phyloP scores from a whole-genome alignment of 2,888 invertebrate genomes.

The Iselma pallidipennis region DNA sequence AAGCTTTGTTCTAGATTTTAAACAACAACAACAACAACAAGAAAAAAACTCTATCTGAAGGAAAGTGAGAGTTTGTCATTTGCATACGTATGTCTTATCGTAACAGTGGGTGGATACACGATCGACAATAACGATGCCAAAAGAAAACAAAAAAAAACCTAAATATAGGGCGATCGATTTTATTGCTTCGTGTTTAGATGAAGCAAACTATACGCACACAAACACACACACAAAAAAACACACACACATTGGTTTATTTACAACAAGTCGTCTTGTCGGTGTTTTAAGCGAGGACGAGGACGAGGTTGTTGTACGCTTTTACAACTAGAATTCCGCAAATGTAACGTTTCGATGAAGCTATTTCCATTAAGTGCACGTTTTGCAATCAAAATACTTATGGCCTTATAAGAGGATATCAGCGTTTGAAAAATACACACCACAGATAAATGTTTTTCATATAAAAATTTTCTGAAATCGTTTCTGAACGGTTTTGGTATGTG shows the following conservation, averaged over 20 bases:
- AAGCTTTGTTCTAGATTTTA: not conserved
- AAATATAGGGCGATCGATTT: not conserved
- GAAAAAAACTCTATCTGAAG: not conserved
- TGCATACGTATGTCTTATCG: constrained; percentile 24
- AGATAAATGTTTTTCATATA: not conserved
- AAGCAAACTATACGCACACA: not conserved
- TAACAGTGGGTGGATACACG: constrained; percentile 20
- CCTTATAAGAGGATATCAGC: constrained; percentile 13
- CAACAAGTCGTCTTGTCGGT: not conserved
- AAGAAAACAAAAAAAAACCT: not conserved
- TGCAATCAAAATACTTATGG: constrained; percentile 27
- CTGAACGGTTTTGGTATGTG: not conserved
- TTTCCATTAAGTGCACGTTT: constrained; percentile 26
- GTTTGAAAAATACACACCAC: constrained; percentile 10
- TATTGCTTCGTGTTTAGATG: not conserved
- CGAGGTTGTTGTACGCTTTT: constrained; percentile 3
- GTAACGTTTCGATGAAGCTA: constrained; percentile 22
- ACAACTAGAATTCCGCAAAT: constrained; percentile 21
- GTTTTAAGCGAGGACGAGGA: not conserved
- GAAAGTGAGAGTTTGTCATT: constrained; percentile 27
- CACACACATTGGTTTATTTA: not conserved
- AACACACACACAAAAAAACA: not conserved
- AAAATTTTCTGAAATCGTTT: not conserved
- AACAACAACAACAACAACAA: not conserved
- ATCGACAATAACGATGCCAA: constrained; percentile 1